These are phyloP conservation scores for Pterostichus madidus DNA, from an alignment of 2,888 invertebrate species.

Conservation along the genomic window DNA sequence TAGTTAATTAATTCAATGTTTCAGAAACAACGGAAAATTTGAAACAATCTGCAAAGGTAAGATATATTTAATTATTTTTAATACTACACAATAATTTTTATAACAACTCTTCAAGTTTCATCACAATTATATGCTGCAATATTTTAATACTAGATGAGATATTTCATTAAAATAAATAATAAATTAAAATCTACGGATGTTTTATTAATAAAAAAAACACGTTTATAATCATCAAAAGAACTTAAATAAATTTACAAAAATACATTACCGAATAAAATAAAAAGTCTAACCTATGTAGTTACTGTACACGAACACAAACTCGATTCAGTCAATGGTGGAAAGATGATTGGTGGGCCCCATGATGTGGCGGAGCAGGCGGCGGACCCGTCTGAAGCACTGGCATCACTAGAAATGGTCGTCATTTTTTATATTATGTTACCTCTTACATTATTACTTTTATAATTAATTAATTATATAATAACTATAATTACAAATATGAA, in stretches of 20 bases:
- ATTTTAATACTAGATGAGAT: slow-evolving; percentile 16
- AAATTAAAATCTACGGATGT: slow-evolving; percentile 37
- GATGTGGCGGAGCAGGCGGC: slow-evolving; percentile 67
- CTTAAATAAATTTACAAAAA: slow-evolving; percentile 60
- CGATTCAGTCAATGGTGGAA: slow-evolving; percentile 65
- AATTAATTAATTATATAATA: no score
- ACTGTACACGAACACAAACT: slow-evolving; percentile 57
- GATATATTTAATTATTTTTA: slow-evolving; percentile 26
- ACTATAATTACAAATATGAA: not conserved
- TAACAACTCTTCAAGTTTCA: slow-evolving; percentile 23
- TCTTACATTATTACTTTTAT: no score
- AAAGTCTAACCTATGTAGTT: slow-evolving; percentile 33
- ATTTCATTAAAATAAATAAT: slow-evolving; percentile 41
- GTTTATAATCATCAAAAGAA: slow-evolving; percentile 37
- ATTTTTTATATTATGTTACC: not conserved
- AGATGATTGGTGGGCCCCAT: slow-evolving; percentile 68
- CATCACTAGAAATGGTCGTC: slow-evolving; percentile 42
- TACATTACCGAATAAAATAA: slow-evolving; percentile 30
- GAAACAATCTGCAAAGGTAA: not conserved
- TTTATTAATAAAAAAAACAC: slow-evolving; percentile 48
- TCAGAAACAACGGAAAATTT: not conserved
- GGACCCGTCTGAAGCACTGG: slow-evolving; percentile 66
- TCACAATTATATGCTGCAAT: slow-evolving; percentile 13
- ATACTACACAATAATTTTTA: slow-evolving; percentile 15
- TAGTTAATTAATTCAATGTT: no score